Base-by-base conservation (phyloP, 2,888 invertebrate genomes). In the Phlogophora meticulosa region DNA sequence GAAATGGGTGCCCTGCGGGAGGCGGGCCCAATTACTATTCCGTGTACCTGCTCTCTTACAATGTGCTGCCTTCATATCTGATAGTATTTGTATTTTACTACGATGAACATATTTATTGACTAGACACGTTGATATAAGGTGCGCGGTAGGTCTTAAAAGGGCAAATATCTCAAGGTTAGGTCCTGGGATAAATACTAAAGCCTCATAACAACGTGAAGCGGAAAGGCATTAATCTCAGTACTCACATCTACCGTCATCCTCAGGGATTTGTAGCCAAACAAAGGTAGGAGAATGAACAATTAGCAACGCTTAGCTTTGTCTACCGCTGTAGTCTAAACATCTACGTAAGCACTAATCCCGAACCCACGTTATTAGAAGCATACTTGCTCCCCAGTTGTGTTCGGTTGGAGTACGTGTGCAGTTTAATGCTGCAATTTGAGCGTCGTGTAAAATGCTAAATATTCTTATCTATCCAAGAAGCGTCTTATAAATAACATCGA, bases 1-100 rank as follows among this genome's bases (percentile, higher is more conserved):
- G 88, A 86, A 88, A 91, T 87, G 90, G 88, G 88, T 86, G 86
- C 90, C 91, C 91, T 83, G 86, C 86, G 90, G 90, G 92, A 85
- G 88, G 84, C 80, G 82, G 86, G 80, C 85, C 88, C 91, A 91
- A 93, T 93, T 93, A 91, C 89, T 86, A 82, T 81, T 63, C 86
- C 83, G 79, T 85, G 81, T 92, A 90, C 90, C 91, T 89, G 88
- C 82, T 79, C 45, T 36, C 60, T 64, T 52, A 72, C 69, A 70
- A 61, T 67, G 55, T 42, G 68, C 52, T 79, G 68, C 75, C 78
- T 70, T 67, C 57, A 80, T 77, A 81, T 76, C 76, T 77, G 69
- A 78, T 60, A 61, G 59, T 73, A 69, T 78, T 78, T 71, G 63
- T 72, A 57, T 79, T 61, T 55, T 51, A 34, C 38, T 17, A 28